Evolutionary conservation across 1,140 invertebrate species (phyloP), one percentile per base, ranked within the genome.

Genomic region (Lasioglossum baleicum): DNA sequence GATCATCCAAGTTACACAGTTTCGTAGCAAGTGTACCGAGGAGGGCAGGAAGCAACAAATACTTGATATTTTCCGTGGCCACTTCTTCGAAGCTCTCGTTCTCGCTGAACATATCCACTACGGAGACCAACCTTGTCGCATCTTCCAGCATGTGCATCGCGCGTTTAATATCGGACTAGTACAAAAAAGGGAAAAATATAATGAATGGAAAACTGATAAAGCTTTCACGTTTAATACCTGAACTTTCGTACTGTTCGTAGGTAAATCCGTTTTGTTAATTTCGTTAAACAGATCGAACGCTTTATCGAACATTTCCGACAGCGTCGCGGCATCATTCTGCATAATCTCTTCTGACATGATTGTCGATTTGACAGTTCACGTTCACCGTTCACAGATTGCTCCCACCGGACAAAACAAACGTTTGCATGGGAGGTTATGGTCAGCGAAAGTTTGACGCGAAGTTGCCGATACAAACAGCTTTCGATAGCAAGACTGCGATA

Each of bases 51-150:
- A 98, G 88, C 2, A 98, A 90, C 66, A 98, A 94, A 87, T 97
- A 98, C 88, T 97, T 97, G 3, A 99, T 90, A 88, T 98, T 96
- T 82, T 96, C 95, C 17, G 97, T 98, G 0, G 97, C 92, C 15
- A 99, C 90, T 93, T 99, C 98, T 70, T 98, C 97, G 61, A 98
- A 94, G 40, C 93, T 94, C 94, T 99, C 98, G 93, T 99, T 99
- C 48, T 91, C 90, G 91, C 97, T 98, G 87, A 99, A 99, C 91
- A 99, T 94, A 64, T 95, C 95, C 0, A 96, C 93, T 58, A 96
- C 80, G 8, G 97, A 98, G 0, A 98, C 97, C 68, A 97, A 90
- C 82, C 94, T 94, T 22, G 97, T 98, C 2, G 95, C 94, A 87
- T 97, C 94, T 93, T 98, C 97, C 75, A 98, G 95, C 53, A 95